A percentile compares a stretch with the other conserved stretches of the same genome.
Conservation (phyloP, 1,140 invertebrate species). For the Ephestia elutella region DNA sequence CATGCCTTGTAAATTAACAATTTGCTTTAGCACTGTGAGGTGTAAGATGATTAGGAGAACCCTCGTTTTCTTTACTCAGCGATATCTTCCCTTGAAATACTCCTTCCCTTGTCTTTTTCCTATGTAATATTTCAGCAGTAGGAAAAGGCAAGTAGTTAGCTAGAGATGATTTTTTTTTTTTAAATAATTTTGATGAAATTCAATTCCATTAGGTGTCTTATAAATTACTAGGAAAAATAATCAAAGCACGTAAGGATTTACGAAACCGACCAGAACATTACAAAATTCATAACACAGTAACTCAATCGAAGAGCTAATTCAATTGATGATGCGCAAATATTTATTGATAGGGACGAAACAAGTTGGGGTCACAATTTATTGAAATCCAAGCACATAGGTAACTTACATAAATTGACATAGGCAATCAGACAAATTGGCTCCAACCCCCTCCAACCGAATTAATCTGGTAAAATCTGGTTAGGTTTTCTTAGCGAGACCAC, state of each 20-base stretch:
- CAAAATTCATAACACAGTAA: conserved; percentile 23
- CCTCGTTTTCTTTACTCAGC: neutral
- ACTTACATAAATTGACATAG: conserved; percentile 59
- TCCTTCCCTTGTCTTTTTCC: no score
- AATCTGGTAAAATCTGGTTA: conserved; percentile 70
- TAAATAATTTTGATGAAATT: no score
- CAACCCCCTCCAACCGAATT: conserved; percentile 66
- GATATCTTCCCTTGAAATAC: no score
- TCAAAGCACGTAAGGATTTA: no score
- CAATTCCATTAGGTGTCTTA: no score
- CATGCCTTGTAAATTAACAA: conserved; percentile 66
- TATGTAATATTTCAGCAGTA: no score
- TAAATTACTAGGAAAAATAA: no score
- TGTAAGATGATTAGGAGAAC: conserved; percentile 39
- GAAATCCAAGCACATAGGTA: conserved; percentile 63
- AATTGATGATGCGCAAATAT: conserved; percentile 72
- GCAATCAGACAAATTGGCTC: conserved; percentile 76
- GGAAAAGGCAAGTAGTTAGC: no score
- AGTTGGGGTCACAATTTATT: conserved; percentile 71
- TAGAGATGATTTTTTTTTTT: no score
- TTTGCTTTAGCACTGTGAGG: conserved; percentile 47
- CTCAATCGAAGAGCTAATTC: conserved; percentile 62
- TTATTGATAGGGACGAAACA: conserved; percentile 65
- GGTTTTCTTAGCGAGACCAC: conserved; percentile 66
- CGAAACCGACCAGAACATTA: neutral